Conservation (phyloP, 1,140 invertebrate genomes). For the Orchesella cincta region DNA sequence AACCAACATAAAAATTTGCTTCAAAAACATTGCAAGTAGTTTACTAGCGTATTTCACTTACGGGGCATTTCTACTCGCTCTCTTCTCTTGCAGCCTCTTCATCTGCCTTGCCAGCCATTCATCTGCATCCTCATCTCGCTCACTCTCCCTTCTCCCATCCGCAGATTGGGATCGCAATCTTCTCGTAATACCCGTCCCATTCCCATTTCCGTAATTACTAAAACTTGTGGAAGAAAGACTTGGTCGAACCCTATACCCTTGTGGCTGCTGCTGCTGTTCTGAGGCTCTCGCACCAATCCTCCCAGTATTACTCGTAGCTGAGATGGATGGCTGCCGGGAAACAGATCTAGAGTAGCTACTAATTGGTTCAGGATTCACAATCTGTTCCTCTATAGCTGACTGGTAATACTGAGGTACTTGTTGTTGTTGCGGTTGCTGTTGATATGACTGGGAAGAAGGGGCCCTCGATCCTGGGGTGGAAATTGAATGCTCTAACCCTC, state of each 20-base stretch:
- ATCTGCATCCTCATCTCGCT: constrained; percentile 39
- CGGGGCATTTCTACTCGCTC: constrained; percentile 35
- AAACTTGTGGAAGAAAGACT: constrained; percentile 39
- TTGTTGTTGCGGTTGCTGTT: constrained; percentile 28
- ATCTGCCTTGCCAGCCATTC: constrained; percentile 49
- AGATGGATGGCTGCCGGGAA: constrained; percentile 5
- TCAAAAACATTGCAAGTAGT: background rate
- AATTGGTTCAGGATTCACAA: constrained; percentile 24
- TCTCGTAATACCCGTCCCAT: background rate
- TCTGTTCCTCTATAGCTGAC: constrained; percentile 29
- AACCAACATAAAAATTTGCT: background rate
- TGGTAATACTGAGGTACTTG: constrained; percentile 21
- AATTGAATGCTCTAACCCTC: constrained; percentile 2
- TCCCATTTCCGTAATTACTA: background rate
- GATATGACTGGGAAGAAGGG: constrained; percentile 20
- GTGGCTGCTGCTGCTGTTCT: constrained; percentile 1
- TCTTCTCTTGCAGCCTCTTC: constrained; percentile 46
- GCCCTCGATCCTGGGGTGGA: background rate
- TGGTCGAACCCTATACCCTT: constrained; percentile 16
- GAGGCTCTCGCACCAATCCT: constrained; percentile 10
- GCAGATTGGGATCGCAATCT: constrained; percentile 39
- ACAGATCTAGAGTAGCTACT: constrained; percentile 3
- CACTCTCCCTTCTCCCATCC: constrained; percentile 32
- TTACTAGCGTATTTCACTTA: background rate
- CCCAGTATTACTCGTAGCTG: background rate